These are phyloP conservation scores for Amblyopsis hoosieri DNA, from an alignment of 2,797 vertebrate genomes.

Conservation along the genomic window DNA sequence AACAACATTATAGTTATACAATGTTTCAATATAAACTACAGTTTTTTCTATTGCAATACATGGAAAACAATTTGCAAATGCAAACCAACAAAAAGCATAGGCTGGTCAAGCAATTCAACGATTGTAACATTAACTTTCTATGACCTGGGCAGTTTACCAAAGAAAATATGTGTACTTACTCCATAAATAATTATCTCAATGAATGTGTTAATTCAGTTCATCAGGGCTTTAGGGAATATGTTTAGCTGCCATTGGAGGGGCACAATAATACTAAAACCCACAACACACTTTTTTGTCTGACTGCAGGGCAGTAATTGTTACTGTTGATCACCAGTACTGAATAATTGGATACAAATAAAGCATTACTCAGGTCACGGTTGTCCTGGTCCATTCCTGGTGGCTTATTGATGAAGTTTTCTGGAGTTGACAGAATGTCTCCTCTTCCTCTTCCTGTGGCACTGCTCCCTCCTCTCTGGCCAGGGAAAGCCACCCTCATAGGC, in stretches of 20 bases:
- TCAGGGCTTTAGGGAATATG: constrained; percentile 10
- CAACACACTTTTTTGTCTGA: constrained; percentile 16
- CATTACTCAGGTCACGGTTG: constrained; percentile 8
- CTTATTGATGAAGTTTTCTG: constrained; percentile 61
- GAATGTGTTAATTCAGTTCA: neutral
- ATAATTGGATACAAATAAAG: constrained; percentile 32
- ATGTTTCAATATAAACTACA: too few relatives aligned
- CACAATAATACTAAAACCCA: constrained; percentile 36
- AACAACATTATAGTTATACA: constrained; percentile 1
- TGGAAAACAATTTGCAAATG: neutral
- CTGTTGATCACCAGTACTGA: neutral
- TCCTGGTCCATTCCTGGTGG: constrained; percentile 13
- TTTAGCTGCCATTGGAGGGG: constrained; percentile 49
- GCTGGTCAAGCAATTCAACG: constrained; percentile 6
- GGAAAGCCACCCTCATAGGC: constrained; percentile 77
- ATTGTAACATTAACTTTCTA: constrained; percentile 11
- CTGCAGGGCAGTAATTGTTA: constrained; percentile 24
- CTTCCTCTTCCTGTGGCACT: constrained; percentile 90
- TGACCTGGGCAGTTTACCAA: constrained; percentile 12
- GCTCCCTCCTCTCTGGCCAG: constrained; percentile 89
- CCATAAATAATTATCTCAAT: too few relatives aligned
- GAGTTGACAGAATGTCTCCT: constrained; percentile 87
- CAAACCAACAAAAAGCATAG: constrained; percentile 17
- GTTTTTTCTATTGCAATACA: too few relatives aligned
- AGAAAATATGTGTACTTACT: neutral